These are phyloP conservation scores for Exephanes ischioxanthus DNA, from an alignment of 2,888 invertebrate species.

Conservation along the genomic window DNA sequence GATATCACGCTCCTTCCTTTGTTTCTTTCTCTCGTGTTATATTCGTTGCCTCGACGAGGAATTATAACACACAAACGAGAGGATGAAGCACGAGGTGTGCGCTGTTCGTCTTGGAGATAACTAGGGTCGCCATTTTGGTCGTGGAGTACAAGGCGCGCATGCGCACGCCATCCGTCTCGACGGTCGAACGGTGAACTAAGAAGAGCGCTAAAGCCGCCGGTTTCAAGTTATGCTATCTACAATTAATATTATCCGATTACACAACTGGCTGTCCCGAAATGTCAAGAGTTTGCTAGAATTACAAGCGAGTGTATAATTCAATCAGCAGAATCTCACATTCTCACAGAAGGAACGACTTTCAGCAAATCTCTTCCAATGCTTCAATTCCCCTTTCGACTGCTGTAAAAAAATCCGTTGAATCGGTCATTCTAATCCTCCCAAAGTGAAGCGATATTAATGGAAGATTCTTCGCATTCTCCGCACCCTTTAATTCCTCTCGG, in stretches of 20 bases:
- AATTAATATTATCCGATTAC: conserved; percentile 11
- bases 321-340: not conserved
- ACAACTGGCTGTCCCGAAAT: not conserved
- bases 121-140: conserved; percentile 49
- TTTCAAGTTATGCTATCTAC: not conserved
- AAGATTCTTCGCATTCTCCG: conserved; percentile 15
- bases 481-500: conserved; percentile 4
- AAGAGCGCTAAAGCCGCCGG: conserved; percentile 41
- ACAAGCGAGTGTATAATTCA: not conserved
- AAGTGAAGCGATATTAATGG: not conserved
- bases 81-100: conserved; percentile 57
- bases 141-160: not conserved
- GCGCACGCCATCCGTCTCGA: conserved; percentile 16
- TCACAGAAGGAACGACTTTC: not conserved
- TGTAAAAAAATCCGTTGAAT: not conserved
- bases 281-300: conserved; percentile 3
- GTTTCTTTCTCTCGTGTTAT: conserved; percentile 19
- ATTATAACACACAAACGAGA: conserved; percentile 34
- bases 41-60: conserved; percentile 17
- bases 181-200: not conserved
- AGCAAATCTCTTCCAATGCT: not conserved
- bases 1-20: conserved; percentile 25
- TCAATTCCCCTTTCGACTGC: not conserved
- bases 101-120: conserved; percentile 44
- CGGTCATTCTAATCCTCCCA: not conserved